Evolutionary conservation across 2,797 vertebrate species (phyloP).

Genomic region (Lepilemur septentrionalis): DNA sequence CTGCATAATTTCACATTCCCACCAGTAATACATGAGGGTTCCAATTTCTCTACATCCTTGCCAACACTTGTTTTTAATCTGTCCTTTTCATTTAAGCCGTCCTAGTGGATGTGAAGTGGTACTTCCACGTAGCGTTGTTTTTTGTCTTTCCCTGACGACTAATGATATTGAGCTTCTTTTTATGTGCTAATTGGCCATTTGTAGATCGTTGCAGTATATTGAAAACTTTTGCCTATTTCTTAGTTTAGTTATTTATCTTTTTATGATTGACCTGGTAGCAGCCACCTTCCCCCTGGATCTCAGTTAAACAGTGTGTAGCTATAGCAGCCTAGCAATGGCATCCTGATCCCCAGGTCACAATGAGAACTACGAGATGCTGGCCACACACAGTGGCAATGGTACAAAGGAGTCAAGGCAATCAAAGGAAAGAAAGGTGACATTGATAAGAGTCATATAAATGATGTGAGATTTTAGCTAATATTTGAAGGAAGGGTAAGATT

Average conservation of each 20-base stretch:
- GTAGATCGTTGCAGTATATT: neutral
- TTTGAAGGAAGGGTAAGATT: neutral
- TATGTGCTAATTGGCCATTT: neutral
- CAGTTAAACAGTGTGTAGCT: neutral
- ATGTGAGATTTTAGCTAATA: neutral
- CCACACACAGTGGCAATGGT: neutral
- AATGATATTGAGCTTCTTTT: neutral
- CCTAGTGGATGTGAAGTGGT: too few species aligned
- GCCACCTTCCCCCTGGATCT: neutral
- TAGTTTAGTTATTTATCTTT: neutral
- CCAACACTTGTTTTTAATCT: neutral
- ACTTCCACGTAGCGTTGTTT: neutral
- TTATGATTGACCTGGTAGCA: neutral
- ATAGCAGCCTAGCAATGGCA: neutral
- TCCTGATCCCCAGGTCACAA: neutral
- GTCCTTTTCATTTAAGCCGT: neutral
- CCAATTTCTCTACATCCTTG: neutral
- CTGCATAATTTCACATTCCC: neutral
- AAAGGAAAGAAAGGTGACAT: neutral
- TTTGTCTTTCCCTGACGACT: neutral
- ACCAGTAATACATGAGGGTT: neutral
- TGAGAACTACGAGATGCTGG: accelerated
- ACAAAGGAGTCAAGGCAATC: neutral
- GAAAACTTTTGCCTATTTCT: neutral
- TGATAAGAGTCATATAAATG: neutral